phyloP scores from a whole-genome alignment of 2,797 vertebrate genomes.

The Trichosurus vulpecula region DNA sequence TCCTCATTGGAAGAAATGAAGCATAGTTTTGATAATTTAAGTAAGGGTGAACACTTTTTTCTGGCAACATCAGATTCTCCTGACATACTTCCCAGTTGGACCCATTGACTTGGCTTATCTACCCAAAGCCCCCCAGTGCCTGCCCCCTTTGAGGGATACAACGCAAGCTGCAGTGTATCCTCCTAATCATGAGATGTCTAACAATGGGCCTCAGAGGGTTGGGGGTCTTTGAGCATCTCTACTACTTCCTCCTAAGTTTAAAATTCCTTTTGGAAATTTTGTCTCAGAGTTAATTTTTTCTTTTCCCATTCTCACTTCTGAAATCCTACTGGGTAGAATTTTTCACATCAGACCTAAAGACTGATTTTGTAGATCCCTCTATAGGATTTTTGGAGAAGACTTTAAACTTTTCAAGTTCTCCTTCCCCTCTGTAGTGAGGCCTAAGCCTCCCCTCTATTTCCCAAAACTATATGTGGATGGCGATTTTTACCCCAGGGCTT shows the following conservation, averaged over 20 bases:
- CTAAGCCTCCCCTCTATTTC: not conserved
- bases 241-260: not conserved
- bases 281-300: not conserved
- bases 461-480: not conserved
- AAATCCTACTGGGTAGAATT: not conserved
- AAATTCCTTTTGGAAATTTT: not conserved
- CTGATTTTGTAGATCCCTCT: constrained; percentile 22
- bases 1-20: not conserved
- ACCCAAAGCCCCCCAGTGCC: not conserved
- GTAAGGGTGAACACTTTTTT: not conserved
- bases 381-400: not conserved
- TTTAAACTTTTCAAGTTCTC: constrained; percentile 19
- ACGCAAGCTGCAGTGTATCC: not conserved
- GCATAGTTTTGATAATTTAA: not conserved
- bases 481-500: constrained; percentile 31
- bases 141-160: not conserved
- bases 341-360: not conserved
- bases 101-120: not conserved
- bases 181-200: not conserved
- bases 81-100: not conserved
- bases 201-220: not conserved
- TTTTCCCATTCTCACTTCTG: not conserved
- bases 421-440: not conserved
- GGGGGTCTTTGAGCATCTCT: not conserved
- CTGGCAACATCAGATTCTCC: not conserved